Evolutionary conservation across 2,888 invertebrate genomes (phyloP).

Genomic region (Oscheius sp.): DNA sequence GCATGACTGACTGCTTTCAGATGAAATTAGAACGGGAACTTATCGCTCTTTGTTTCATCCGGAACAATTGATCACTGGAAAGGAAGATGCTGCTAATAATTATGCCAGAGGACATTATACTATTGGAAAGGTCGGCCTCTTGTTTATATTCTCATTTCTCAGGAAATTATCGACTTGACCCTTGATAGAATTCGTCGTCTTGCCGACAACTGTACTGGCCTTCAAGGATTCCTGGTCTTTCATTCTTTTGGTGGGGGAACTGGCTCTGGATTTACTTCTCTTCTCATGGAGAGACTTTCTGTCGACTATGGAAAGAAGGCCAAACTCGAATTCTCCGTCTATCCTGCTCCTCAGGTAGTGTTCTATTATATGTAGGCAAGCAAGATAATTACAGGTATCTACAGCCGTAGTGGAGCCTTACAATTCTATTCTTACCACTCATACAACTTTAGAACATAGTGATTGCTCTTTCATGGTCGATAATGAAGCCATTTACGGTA

Average conservation of each 20-base stretch:
- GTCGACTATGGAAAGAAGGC: conserved; percentile 86
- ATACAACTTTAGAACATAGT: conserved; percentile 78
- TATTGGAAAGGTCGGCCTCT: conserved; percentile 79
- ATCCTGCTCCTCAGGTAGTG: conserved; percentile 88
- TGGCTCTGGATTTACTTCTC: conserved; percentile 86
- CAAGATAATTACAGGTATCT: conserved; percentile 65
- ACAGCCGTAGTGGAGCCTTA: conserved; percentile 82
- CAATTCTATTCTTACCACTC: conserved; percentile 93
- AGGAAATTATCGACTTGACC: conserved; percentile 71
- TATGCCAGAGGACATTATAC: conserved; percentile 78
- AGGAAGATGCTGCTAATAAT: conserved; percentile 74
- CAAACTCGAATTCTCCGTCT: conserved; percentile 86
- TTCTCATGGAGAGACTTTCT: conserved; percentile 84
- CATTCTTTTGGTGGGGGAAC: conserved; percentile 89
- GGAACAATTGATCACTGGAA: conserved; percentile 80
- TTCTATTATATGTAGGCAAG: too few relatives aligned
- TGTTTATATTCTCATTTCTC: too few relatives aligned
- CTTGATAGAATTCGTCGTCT: conserved; percentile 52
- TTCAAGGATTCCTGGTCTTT: conserved; percentile 81
- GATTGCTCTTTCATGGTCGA: conserved; percentile 80
- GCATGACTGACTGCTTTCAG: conserved; percentile 55
- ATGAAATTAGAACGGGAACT: conserved; percentile 73
- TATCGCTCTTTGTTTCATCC: conserved; percentile 95
- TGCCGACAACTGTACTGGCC: conserved; percentile 82
- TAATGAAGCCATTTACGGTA: conserved; percentile 81